phyloP scores from a whole-genome alignment of 2,888 invertebrate genomes.

The Apamea epomidion region DNA sequence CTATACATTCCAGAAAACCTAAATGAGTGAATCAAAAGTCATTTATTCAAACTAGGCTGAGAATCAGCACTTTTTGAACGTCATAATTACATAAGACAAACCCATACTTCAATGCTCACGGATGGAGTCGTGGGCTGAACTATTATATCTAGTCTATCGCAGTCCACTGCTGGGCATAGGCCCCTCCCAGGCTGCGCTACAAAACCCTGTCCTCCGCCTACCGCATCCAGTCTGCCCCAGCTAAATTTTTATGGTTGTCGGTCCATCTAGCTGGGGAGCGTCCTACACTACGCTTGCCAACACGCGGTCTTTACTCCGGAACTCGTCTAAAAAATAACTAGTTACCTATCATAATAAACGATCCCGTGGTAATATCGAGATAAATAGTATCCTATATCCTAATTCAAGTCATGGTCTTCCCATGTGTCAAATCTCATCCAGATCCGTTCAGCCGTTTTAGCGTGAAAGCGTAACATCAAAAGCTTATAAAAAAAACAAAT shows the following conservation, averaged over 20 bases:
- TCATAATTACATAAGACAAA: too few species aligned
- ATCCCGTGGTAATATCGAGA: background rate
- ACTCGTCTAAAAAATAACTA: background rate
- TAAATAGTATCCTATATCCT: background rate
- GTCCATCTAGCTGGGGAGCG: background rate
- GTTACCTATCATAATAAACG: background rate
- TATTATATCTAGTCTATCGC: too few species aligned
- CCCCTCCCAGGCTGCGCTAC: background rate
- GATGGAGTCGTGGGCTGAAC: background rate
- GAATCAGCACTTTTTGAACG: too few species aligned
- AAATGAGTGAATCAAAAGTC: too few species aligned
- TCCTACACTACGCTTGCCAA: background rate
- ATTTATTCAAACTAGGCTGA: too few species aligned
- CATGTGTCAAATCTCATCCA: background rate
- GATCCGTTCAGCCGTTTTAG: background rate
- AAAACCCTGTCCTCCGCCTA: background rate
- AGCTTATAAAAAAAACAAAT: background rate
- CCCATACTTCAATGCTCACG: background rate
- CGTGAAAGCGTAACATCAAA: background rate
- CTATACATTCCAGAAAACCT: background rate
- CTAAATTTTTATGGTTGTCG: background rate
- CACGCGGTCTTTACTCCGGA: background rate
- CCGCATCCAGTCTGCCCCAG: background rate
- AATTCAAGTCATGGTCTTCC: background rate
- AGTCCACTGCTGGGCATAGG: too few species aligned